Evolutionary conservation across 1,140 invertebrate species (phyloP).

Genomic region (Cyrtorhinus lividipennis): DNA sequence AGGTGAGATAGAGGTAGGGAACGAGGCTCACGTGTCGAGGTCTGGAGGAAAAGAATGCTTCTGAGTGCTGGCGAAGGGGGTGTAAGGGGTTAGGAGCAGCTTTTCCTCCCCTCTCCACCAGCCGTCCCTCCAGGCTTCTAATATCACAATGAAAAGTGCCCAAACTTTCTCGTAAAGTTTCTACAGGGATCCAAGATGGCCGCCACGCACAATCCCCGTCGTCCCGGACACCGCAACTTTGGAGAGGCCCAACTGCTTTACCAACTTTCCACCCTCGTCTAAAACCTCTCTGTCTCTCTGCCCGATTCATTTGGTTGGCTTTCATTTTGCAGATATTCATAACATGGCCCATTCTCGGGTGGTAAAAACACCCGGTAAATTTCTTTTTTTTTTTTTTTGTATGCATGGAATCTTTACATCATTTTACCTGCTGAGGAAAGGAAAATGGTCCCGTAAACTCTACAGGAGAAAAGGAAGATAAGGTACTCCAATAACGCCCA

Average conservation of each 20-base stretch:
- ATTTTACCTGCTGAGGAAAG: no score
- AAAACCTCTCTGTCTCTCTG: background rate
- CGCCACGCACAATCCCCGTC: constrained; percentile 9
- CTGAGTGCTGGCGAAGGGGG: background rate
- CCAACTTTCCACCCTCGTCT: background rate
- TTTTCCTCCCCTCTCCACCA: background rate
- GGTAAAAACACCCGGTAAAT: no score
- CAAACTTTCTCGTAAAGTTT: constrained; percentile 11
- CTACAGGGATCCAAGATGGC: constrained; percentile 5
- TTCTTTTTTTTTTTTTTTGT: no score
- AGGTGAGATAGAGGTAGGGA: background rate
- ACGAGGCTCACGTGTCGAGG: constrained; percentile 5
- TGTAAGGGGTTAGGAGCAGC: background rate
- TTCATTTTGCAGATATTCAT: no score
- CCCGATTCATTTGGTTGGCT: background rate
- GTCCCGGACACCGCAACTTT: constrained; percentile 7
- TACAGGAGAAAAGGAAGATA: no score
- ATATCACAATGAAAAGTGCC: constrained; percentile 14
- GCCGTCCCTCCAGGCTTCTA: background rate
- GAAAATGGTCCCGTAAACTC: no score
- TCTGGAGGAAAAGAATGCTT: background rate
- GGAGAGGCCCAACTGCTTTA: constrained; percentile 1
- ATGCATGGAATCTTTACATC: no score
- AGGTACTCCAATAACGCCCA: no score
- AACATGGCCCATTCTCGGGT: no score